These are phyloP conservation scores for Trididemnum clinides DNA, from an alignment of 23 tunicate genomes.

Conservation along the genomic window DNA sequence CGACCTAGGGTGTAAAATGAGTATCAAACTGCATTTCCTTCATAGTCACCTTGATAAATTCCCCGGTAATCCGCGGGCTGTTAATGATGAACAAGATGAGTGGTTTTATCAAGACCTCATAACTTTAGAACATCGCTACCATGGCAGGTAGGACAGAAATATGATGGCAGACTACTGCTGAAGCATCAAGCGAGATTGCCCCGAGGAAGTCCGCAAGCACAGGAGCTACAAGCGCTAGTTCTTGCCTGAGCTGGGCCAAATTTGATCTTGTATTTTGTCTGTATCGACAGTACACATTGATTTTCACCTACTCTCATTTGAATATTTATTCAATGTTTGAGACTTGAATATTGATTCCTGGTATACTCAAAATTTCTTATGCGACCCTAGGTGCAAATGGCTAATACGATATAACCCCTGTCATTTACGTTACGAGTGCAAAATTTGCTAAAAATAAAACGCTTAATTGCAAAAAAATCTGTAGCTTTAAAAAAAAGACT, in stretches of 20 bases:
- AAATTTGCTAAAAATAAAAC: background rate
- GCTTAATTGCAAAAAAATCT: too few relatives aligned
- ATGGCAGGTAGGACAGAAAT: background rate
- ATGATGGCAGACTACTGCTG: constrained; percentile 5
- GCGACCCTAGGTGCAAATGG: background rate
- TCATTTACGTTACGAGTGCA: background rate
- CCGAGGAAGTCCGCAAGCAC: background rate
- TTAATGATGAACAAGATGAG: constrained; percentile 11
- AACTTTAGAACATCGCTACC: constrained; percentile 2
- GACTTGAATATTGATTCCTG: background rate
- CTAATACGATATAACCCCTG: background rate
- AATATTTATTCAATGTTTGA: background rate
- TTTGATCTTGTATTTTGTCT: background rate
- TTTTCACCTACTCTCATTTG: background rate
- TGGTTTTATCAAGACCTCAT: constrained; percentile 6
- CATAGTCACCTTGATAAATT: constrained; percentile 1
- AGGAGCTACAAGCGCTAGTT: background rate
- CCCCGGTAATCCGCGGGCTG: background rate
- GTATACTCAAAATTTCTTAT: background rate
- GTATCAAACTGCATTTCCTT: constrained; percentile 24
- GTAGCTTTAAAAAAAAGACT: too few relatives aligned
- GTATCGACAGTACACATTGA: background rate
- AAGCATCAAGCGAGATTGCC: constrained; percentile 19
- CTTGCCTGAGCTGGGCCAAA: constrained; percentile 5
- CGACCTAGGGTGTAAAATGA: constrained; percentile 31